Evolutionary conservation across 2,888 invertebrate species (phyloP).

Genomic region (Limenitis camilla): DNA sequence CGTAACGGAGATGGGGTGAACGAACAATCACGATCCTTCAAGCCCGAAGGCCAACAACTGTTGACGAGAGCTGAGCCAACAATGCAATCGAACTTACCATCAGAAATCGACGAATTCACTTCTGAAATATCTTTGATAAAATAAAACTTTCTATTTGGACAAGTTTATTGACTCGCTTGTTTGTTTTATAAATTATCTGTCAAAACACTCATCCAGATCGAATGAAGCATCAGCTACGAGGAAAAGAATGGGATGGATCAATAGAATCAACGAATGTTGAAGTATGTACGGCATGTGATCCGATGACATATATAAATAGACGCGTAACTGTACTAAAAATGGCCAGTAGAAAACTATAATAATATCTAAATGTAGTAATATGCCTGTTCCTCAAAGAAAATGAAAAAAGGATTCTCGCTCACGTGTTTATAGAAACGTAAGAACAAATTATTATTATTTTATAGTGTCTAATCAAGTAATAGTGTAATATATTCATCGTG

Average conservation of each 20-base stretch:
- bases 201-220: background rate
- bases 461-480: too few relatives aligned
- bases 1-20: constrained; percentile 37
- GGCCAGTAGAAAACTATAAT: too few relatives aligned
- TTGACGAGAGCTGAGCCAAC: constrained; percentile 9
- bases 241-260: background rate
- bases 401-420: too few relatives aligned
- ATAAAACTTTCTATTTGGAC: constrained; percentile 7
- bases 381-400: too few relatives aligned
- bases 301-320: too few relatives aligned
- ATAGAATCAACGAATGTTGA: background rate
- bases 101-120: constrained; percentile 9
- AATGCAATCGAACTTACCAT: constrained; percentile 9
- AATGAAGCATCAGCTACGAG: background rate
- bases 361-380: too few relatives aligned
- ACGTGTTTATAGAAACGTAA: too few relatives aligned
- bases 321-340: too few relatives aligned
- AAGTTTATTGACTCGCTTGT: constrained; percentile 6
- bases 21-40: constrained; percentile 39
- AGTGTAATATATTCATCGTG: too few relatives aligned
- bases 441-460: too few relatives aligned
- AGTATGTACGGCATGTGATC: background rate
- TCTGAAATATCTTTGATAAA: constrained; percentile 1
- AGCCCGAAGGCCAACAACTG: constrained; percentile 28
- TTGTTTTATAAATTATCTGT: background rate